Base-by-base conservation (phyloP, 1,140 invertebrate species). In the Oreohelix idahoensis region DNA sequence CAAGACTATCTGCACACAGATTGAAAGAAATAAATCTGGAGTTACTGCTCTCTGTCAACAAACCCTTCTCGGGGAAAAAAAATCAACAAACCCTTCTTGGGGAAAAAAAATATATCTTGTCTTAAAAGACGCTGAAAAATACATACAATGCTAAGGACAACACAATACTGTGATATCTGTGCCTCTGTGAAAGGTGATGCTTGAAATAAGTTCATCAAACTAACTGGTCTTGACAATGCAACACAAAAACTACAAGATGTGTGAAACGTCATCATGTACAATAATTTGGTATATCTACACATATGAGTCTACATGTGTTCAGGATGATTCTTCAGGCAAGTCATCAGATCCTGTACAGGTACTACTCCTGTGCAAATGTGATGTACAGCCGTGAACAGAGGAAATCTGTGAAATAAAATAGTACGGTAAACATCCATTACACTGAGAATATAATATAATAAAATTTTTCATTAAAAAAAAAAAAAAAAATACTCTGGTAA, bases 361-460 rank as follows among this genome's bases (percentile, higher is more conserved):
- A 98, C 92, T 91, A 98, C 95, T 83, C 96, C 95, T 84, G 94
- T 94, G 92, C 98, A 99, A 91, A 99, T 99, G 90, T 95, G 95
- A 93, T 98, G 97, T 87, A 99, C 96, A 39, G 97, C 96, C n/a
- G 97, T 97, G 93, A 99, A 99, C 36, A 99, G 93, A 8, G 98
- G 98, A 92, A 99, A 99, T 90, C 97, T 82, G 79, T 45, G 38
- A n/a, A 81, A 1, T 11, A 49, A 71, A n/a, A n/a, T n/a, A n/a
- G n/a, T n/a, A n/a, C n/a, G n/a, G n/a, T 20, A 13, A 45, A 42
- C 8, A 71, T 32, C 11, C 1, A 32, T 36, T 32, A 42, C 42
- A 11, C 39, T 8, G 5, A 45, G 42, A 45, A 45, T 5, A 15
- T 45, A 8, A 45, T 15, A 45, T 15, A 8, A 45, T 45, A 8